These are phyloP conservation scores for Molossus molossus DNA, from an alignment of 2,797 vertebrate genomes.

Conservation along the genomic window DNA sequence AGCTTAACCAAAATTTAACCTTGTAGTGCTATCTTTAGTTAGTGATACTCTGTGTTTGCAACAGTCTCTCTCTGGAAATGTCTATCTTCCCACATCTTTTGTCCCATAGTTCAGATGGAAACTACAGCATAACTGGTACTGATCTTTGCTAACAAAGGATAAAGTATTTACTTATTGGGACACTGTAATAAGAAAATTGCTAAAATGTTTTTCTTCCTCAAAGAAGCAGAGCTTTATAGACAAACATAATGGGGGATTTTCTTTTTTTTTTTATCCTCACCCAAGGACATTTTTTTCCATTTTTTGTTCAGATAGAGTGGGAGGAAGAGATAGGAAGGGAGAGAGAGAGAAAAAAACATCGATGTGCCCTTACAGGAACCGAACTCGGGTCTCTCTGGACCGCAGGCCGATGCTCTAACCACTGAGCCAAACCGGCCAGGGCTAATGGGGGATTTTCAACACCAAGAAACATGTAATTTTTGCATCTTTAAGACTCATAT, in stretches of 20 bases:
- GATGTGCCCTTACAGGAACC: too few relatives aligned
- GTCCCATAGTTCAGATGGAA: not conserved
- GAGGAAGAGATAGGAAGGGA: too few relatives aligned
- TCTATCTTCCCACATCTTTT: not conserved
- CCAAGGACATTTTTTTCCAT: too few relatives aligned
- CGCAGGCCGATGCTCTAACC: too few relatives aligned
- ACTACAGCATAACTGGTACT: not conserved
- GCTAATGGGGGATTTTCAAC: slow-evolving; percentile 1
- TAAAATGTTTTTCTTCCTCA: slow-evolving; percentile 41
- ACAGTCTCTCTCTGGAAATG: not conserved
- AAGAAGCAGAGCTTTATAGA: not conserved
- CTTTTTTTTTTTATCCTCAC: too few relatives aligned
- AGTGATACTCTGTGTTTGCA: not conserved
- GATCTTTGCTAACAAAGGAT: slow-evolving; percentile 21
- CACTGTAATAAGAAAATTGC: not conserved
- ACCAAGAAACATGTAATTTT: slow-evolving; percentile 28
- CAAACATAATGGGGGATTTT: slow-evolving; percentile 10
- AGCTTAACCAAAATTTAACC: not conserved
- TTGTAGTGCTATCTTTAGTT: not conserved
- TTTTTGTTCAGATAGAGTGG: too few relatives aligned
- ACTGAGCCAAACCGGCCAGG: too few relatives aligned
- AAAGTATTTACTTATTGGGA: slow-evolving; percentile 29
- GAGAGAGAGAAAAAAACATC: too few relatives aligned
- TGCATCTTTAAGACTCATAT: not conserved
- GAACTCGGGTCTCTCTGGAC: too few relatives aligned